Evolutionary conservation across 2,113 vertebrate genomes (phyloP).

Genomic region (Equus przewalskii): DNA sequence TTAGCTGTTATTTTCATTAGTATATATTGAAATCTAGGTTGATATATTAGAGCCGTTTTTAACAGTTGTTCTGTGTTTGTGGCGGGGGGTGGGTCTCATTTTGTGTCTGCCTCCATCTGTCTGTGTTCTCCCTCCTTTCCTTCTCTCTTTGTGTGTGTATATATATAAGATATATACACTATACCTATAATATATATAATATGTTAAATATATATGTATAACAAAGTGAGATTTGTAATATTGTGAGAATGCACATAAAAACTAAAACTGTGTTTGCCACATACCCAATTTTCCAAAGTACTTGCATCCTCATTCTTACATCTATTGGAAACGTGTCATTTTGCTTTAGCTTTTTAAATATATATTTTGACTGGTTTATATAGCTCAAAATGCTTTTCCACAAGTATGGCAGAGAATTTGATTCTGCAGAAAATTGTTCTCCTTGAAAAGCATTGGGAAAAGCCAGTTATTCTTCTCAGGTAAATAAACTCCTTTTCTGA

Average conservation of each 20-base stretch:
- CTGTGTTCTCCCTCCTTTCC: too few species aligned
- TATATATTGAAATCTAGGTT: too few species aligned
- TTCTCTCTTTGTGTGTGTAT: neutral
- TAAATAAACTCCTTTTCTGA: neutral
- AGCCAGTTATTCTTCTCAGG: neutral
- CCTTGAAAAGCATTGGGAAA: slow-evolving; percentile 45
- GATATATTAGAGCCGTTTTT: too few species aligned
- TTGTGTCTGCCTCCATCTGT: neutral
- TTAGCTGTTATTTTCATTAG: fast-evolving
- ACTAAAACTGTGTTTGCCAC: neutral
- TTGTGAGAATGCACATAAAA: too few species aligned
- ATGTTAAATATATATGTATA: too few species aligned
- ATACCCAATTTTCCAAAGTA: neutral
- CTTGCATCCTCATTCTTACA: neutral
- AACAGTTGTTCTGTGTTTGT: too few species aligned
- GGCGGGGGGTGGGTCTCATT: too few species aligned
- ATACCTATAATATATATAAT: too few species aligned
- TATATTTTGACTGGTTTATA: slow-evolving; percentile 63
- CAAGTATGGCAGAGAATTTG: neutral
- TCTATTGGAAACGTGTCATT: slow-evolving; percentile 50
- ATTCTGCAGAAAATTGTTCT: slow-evolving; percentile 3
- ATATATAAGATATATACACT: too few species aligned
- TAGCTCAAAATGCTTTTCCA: slow-evolving; percentile 60
- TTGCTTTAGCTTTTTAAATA: neutral
- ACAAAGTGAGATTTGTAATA: fast-evolving